Percentiles rank a stretch among this genome's conserved stretches.
Conservation (phyloP, 2,888 invertebrate species). For the Dendrolimus pini region DNA sequence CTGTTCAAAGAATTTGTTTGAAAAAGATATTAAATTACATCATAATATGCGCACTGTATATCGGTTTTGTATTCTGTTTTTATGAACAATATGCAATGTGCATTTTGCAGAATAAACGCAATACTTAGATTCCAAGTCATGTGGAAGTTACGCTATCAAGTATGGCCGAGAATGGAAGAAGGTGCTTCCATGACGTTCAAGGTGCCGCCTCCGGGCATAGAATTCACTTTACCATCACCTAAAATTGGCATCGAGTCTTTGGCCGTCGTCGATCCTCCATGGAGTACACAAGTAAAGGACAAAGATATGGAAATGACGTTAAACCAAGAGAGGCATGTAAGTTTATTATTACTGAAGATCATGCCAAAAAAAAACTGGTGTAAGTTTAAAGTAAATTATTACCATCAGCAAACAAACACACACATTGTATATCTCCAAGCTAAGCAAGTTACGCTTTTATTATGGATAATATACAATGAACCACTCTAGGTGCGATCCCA, state of each 20-base stretch:
- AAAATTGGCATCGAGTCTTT: conserved; percentile 97
- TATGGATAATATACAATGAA: too few species aligned
- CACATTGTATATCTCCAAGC: too few species aligned
- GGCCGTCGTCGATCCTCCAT: conserved; percentile 98
- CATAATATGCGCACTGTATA: too few species aligned
- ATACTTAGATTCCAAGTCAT: conserved; percentile 89
- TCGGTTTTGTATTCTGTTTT: too few species aligned
- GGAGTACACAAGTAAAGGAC: conserved; percentile 98
- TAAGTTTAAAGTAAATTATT: too few species aligned
- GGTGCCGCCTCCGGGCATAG: conserved; percentile 99
- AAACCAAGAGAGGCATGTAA: conserved; percentile 97
- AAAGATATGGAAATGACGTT: conserved; percentile 99
- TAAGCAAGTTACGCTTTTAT: too few species aligned
- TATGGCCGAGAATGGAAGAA: conserved; percentile 99
- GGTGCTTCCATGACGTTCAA: conserved; percentile 97
- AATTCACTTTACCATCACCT: conserved; percentile 98
- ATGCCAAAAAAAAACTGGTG: too few species aligned
- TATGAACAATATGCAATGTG: conserved; percentile 17
- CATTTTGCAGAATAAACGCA: conserved; percentile 59
- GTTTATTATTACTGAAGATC: conserved; percentile 24
- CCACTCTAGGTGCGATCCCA: too few species aligned
- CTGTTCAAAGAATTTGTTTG: too few species aligned
- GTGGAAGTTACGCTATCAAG: conserved; percentile 98
- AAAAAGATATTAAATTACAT: too few species aligned
- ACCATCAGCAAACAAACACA: too few species aligned